A percentile compares a stretch with the other conserved stretches of the same genome.
These are phyloP conservation scores for Pteruthius melanotis DNA, from an alignment of 2,113 vertebrate species.

Conservation along the genomic window DNA sequence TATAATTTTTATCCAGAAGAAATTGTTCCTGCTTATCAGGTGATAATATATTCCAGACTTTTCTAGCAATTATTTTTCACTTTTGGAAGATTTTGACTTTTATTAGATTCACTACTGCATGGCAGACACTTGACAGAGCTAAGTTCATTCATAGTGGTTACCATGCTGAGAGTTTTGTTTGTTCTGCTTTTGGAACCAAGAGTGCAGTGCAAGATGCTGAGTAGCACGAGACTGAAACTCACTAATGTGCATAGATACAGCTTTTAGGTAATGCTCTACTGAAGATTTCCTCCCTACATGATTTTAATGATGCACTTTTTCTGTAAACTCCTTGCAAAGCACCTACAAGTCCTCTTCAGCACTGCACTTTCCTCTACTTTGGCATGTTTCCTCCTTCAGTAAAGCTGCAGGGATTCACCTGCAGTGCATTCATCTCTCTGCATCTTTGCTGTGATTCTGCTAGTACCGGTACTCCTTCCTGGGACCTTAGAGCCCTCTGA, in stretches of 20 bases:
- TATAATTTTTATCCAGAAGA: background rate
- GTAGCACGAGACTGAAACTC: background rate
- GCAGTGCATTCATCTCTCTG: background rate
- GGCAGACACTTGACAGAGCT: background rate
- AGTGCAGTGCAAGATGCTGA: background rate
- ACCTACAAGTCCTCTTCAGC: background rate
- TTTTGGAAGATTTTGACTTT: background rate
- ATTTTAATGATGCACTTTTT: background rate
- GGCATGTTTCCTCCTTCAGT: background rate
- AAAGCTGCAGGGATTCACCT: background rate
- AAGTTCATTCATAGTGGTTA: background rate
- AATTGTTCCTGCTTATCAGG: constrained; percentile 9
- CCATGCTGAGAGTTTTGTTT: background rate
- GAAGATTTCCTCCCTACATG: background rate
- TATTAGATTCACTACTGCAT: background rate
- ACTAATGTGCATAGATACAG: background rate
- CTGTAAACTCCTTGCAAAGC: background rate
- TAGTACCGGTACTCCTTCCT: background rate
- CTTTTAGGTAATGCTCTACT: background rate
- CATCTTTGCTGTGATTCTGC: background rate
- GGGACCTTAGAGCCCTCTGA: background rate
- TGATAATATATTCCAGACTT: background rate
- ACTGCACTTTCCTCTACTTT: background rate
- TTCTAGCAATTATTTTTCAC: background rate
- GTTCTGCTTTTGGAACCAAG: background rate